Base-by-base conservation (phyloP, 2,113 vertebrate species). In the Falco punctatus region DNA sequence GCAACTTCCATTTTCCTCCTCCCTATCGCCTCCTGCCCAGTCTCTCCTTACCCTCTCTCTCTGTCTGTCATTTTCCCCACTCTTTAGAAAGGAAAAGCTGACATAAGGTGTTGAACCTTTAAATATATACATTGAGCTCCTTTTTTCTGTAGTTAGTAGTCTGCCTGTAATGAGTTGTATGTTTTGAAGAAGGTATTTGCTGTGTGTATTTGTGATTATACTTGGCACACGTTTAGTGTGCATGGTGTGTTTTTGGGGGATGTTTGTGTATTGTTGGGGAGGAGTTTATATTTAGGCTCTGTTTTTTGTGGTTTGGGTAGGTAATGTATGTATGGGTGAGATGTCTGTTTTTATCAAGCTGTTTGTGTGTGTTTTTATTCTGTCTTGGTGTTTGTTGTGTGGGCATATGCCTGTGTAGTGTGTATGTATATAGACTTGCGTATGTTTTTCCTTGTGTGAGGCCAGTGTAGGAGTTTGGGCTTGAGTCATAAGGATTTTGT, bases 231-330 rank as follows among this genome's bases (percentile, higher is more conserved):
- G 1, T 11, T 49, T 6, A 3, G 3, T 46, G 89, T 67, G 77
- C 40, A 71, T 92, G 70, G 66, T 84, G 92, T 94, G 92, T 94
- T 80, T 81, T 89, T 27, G 94, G 92, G 95, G 96, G 95, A 96
- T 95, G 96, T 95, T 96, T 96, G 94, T 96, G 85, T 96, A 77
- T 94, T 82, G 94, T 80, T 88, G 90, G 96, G 92, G 96, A 93
- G 96, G 93, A 97, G 96, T 97, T 96, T 97, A 94, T 96, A 95
- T 97, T 96, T 97, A 96, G 94, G 92, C 46, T 95, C 91, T 86
- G 88, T 96, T 95, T 95, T 80, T 97, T 97, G 95, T 95, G 96
- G 91, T 95, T 97, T 96, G 94, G 74, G 86, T 77, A 94, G 81
- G 92, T 91, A 81, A 91, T 95, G 86, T 95, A 89, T 40, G 90